Base-by-base conservation (phyloP, 2,113 vertebrate genomes). In the Corythoichthys intestinalis region DNA sequence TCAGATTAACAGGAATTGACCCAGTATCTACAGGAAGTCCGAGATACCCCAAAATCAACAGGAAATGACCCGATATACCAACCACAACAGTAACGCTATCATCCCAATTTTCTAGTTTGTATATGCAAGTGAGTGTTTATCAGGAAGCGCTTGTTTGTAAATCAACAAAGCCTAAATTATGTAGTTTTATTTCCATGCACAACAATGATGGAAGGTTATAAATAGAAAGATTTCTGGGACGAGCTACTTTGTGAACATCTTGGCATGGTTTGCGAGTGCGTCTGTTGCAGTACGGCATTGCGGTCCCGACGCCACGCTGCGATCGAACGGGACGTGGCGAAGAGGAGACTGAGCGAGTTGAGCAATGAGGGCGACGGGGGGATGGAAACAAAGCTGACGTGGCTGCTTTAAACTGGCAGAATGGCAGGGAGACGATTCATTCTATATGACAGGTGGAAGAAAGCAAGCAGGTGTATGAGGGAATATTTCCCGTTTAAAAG, bases 341-440 rank as follows among this genome's bases (percentile, higher is more conserved):
- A 71, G 74, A 72, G 75, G 49, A 52, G 37, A 69, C 65, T 83
- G 76, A 85, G 74, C 70, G 83, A 85, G 65, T 65, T 83, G 75
- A 86, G 74, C 73, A 81, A 85, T 83, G 83, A 80, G 71, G 73
- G 73, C 75, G 79, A 76, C 68, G 71, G 66, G 74, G 66, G 80
- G 71, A 65, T 15, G 65, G 61, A 80, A 72, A 70, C 76, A 57
- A 77, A 82, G 84, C 83, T 87, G 83, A 88, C 83, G 82, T 73
- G 67, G 78, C 70, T 79, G 82, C 82, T 87, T 83, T 66, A 66
- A 67, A 74, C 86, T 57, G 72, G 63, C 58, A 78, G 76, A 74
- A 70, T 20, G 67, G 37, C 28, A 35, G 37, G 57, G 41, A 71
- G 68, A 57, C 49, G 52, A 59, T 50, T 7, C 48, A 74, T 73